Percentiles rank a stretch among this genome's conserved stretches.
phyloP scores from a whole-genome alignment of 2,888 invertebrate species.

The Fragum whitleyi region DNA sequence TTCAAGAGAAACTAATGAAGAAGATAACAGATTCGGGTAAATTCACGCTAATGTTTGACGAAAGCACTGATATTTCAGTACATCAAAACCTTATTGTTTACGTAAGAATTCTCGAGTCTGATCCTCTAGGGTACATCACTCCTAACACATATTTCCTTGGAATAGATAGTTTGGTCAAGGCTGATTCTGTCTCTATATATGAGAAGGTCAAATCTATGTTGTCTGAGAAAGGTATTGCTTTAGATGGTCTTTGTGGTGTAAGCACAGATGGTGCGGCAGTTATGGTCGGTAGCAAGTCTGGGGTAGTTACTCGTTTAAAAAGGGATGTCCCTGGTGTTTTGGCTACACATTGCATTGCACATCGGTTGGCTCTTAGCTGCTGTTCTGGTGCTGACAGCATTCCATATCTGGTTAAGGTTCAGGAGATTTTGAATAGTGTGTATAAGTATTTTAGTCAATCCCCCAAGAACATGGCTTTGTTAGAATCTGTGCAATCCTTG shows the following conservation, averaged over 20 bases:
- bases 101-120: not conserved
- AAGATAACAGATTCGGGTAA: not conserved
- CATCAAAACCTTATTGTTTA: not conserved
- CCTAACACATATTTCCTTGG: slow-evolving; percentile 37
- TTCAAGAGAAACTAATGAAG: not conserved
- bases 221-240: slow-evolving; percentile 10
- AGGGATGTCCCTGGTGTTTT: slow-evolving; percentile 44
- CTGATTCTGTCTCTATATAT: slow-evolving; percentile 38
- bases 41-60: not conserved
- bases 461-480: slow-evolving; percentile 34
- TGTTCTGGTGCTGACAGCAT: no score
- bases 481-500: slow-evolving; percentile 15
- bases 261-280: slow-evolving; percentile 57
- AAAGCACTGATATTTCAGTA: not conserved
- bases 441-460: slow-evolving; percentile 44
- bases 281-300: no score
- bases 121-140: not conserved
- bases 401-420: no score
- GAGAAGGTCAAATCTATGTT: slow-evolving; percentile 29
- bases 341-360: slow-evolving; percentile 54
- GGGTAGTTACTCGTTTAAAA: slow-evolving; percentile 55
- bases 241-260: slow-evolving; percentile 32
- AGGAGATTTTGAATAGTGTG: no score
- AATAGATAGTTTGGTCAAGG: slow-evolving; percentile 27
- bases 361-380: not conserved